Evolutionary conservation across 2,888 invertebrate species (phyloP), one percentile per base, ranked within the genome.

Genomic region (Diaprepes abbreviatus): DNA sequence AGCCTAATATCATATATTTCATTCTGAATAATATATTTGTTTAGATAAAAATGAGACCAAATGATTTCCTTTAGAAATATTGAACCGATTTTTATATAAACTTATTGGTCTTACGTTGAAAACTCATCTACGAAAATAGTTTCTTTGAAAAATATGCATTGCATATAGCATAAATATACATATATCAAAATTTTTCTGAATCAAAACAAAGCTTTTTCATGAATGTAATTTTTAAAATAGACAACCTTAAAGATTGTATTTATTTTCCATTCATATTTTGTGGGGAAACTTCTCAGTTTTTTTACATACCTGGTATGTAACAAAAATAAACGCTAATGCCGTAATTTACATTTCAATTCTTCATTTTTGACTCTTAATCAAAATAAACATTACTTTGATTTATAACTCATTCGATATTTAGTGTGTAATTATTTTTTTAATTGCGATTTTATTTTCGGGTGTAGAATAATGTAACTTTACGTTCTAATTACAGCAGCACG

Each of bases 361-460:
- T 58, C 66, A 58, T 58, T 66, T 66, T 36, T 31, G 59, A 19
- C 50, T 21, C 28, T 31, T 24, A 33, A 60, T 10, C 57, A 28
- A 66, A 66, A 66, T 66, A 66, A 66, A 66, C 66, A 19, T 16
- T 17, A 40, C 24, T 33, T 24, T 45, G 66, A 60, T 66, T 66
- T 59, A 66, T 66, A 40, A 35, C 16, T 40, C 48, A 57, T 65
- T 65, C 35, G 19, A 21, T 55, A 55, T 35, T 50, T 59, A 12
- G 14, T 50, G 52, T 58, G 36, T 24, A 66, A 66, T 59, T 66
- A 43, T 52, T 16, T 59, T 40, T 57, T 43, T 57, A 57, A 48
- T 65, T 57, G 55, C 65, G 12, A 16, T 16, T 35, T 57, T 35
- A 38, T 38, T 21, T 36, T 38, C 40, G 38, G 21, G 21, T 24